Evolutionary conservation across 2,888 invertebrate species (phyloP).

Genomic region (Philereme transversata): DNA sequence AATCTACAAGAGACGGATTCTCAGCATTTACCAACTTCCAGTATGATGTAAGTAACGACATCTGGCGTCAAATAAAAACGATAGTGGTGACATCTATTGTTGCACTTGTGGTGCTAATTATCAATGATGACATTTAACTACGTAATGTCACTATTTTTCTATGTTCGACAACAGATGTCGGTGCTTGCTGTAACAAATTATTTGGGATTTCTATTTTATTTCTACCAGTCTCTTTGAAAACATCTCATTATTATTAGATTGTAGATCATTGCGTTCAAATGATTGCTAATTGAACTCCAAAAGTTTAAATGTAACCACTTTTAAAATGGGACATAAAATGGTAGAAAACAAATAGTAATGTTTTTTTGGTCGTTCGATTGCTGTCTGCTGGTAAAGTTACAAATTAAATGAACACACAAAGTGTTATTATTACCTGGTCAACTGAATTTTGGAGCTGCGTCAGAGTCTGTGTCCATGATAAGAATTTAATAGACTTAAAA

Average conservation of each 20-base stretch:
- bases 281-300: not conserved
- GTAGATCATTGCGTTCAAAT: no score
- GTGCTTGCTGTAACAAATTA: slow-evolving; percentile 24
- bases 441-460: slow-evolving; percentile 26
- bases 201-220: slow-evolving; percentile 9
- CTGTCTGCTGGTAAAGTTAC: slow-evolving; percentile 17
- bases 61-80: slow-evolving; percentile 38
- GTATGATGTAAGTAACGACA: slow-evolving; percentile 37
- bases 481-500: slow-evolving; percentile 8
- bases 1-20: slow-evolving; percentile 17
- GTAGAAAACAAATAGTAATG: slow-evolving; percentile 9
- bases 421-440: slow-evolving; percentile 11
- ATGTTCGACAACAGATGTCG: slow-evolving; percentile 40
- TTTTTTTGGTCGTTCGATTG: slow-evolving; percentile 21
- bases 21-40: slow-evolving; percentile 30
- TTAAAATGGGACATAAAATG: not conserved
- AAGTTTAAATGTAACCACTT: not conserved
- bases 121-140: slow-evolving; percentile 4
- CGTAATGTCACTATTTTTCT: slow-evolving; percentile 38
- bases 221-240: not conserved
- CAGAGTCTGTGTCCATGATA: slow-evolving; percentile 29
- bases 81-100: slow-evolving; percentile 39
- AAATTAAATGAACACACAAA: slow-evolving; percentile 2
- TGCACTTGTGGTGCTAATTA: slow-evolving; percentile 13
- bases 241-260: not conserved